Evolutionary conservation across 2,113 vertebrate species (phyloP).

Genomic region (Actenoides lindsayi): DNA sequence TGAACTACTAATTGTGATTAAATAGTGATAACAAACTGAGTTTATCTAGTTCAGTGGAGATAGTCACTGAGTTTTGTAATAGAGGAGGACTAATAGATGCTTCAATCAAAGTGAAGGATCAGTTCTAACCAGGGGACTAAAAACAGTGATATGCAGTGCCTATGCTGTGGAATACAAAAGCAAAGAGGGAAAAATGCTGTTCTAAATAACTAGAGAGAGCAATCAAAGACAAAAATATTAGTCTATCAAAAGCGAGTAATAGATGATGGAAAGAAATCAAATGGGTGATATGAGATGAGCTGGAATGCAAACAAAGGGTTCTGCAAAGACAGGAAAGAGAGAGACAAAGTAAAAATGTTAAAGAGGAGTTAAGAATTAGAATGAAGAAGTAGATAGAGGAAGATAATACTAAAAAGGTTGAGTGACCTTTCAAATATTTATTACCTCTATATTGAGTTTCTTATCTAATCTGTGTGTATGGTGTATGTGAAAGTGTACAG

Average conservation of each 20-base stretch:
- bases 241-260: not conserved
- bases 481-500: accelerated
- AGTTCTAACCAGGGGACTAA: not conserved
- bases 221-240: not conserved
- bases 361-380: not conserved
- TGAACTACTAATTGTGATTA: not conserved
- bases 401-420: not conserved
- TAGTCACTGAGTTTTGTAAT: not conserved
- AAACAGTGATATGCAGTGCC: not conserved
- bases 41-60: not conserved
- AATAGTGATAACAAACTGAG: not conserved
- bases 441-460: not conserved
- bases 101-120: not conserved
- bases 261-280: not conserved
- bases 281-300: not conserved
- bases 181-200: not conserved
- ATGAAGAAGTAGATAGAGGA: not conserved
- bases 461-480: not conserved
- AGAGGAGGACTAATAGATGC: not conserved
- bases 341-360: not conserved
- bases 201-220: not conserved
- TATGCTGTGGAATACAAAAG: not conserved
- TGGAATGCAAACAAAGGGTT: not conserved
- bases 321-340: not conserved
- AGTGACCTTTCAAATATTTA: not conserved